Evolutionary conservation across 2,113 vertebrate species (phyloP).

Genomic region (Paedocypris sp.): DNA sequence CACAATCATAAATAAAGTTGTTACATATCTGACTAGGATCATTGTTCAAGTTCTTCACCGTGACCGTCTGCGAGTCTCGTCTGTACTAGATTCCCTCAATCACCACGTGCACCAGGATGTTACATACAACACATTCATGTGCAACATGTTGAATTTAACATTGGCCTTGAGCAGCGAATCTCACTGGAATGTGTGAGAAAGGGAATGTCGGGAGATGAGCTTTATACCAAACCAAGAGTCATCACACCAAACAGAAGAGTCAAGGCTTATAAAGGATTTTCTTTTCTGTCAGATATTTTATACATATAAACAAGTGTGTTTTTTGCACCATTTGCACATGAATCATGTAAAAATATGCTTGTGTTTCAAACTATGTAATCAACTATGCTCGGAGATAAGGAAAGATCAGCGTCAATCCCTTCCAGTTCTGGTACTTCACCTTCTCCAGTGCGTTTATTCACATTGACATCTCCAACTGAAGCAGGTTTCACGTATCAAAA

Average conservation of each 20-base stretch:
- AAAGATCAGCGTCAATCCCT: too few relatives aligned
- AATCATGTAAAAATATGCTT: too few relatives aligned
- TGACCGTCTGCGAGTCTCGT: too few relatives aligned
- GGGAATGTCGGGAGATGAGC: constrained; percentile 14
- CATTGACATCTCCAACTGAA: constrained; percentile 8
- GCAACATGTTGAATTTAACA: constrained; percentile 16
- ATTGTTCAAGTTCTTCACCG: constrained; percentile 48
- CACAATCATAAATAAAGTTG: constrained; percentile 47
- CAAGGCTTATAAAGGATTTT: neutral
- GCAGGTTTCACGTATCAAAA: constrained; percentile 23
- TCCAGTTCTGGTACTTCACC: neutral
- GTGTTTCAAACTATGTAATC: neutral
- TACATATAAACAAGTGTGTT: neutral
- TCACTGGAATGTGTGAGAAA: constrained; percentile 26
- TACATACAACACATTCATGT: constrained; percentile 8
- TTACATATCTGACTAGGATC: constrained; percentile 35
- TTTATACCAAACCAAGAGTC: neutral
- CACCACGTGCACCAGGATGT: constrained; percentile 13
- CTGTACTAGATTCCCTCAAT: too few relatives aligned
- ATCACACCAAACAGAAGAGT: neutral
- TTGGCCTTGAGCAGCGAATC: constrained; percentile 16
- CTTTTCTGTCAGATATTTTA: neutral
- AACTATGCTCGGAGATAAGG: too few relatives aligned
- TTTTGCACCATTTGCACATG: neutral
- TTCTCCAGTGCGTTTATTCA: neutral